Evolutionary conservation across 2,113 vertebrate species (phyloP), one percentile per base, ranked within the genome.

Genomic region (Corydoras sp.): DNA sequence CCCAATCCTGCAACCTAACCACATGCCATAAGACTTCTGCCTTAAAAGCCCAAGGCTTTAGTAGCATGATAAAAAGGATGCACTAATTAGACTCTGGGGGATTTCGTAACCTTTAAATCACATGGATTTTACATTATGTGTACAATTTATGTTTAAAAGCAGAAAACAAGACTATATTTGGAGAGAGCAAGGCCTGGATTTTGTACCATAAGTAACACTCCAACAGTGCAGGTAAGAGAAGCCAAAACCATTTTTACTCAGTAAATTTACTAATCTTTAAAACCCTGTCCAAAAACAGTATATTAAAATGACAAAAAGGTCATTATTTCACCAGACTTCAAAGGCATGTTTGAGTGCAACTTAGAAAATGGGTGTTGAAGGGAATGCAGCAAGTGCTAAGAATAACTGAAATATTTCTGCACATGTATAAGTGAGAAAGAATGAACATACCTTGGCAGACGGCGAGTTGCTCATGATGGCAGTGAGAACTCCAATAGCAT

Each of bases 381-480:
- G 10, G 14, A 15, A 43, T 60, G 58, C 18, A 55, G 58, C 51
- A 53, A 14, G 10, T 12, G 51, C 3, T 53, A 14, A 9, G n/a
- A 51, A 56, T 18, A 72, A 58, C 24, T 35, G 35, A n/a, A 7
- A 68, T 6, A 3, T 15, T 10, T 54, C 12, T 59, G 71, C n/a
- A 3, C 49, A 3, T 53, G 50, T 32, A 24, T 58, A 31, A 29
- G 31, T 50, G 32, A 13, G 43, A 43, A 14, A 35, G 30, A 50
- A 49, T 32, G 59, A 9, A 43, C 87, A 82, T 86, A 99, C 97
- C 92, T 98, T 99, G 79, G 97, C 97, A 0, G 94, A 94, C 0
- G 95, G 90, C 0, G 95, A 98, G 83, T 88, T 92, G 53, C 91
- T 93, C 97, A 99, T 97, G 86, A 99, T 93, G 76, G 94, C 93